phyloP scores from a whole-genome alignment of 2,797 vertebrate genomes.

The Micrastur ruficollis region DNA sequence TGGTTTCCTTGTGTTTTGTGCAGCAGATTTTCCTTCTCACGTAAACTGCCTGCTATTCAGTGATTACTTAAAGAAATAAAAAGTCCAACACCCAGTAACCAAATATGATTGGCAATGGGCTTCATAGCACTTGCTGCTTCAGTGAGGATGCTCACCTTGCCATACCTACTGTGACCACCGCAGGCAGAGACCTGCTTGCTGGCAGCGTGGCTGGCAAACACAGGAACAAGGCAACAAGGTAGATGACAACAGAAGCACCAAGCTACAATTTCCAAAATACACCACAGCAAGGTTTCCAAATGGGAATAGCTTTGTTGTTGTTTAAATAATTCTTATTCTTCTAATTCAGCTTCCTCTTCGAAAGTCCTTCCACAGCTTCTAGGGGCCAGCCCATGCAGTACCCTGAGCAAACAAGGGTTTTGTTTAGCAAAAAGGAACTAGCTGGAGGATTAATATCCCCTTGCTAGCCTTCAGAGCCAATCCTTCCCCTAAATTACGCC shows the following conservation, averaged over 20 bases:
- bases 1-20: background rate
- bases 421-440: too few relatives aligned
- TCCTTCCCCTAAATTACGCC: background rate
- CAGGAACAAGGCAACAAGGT: accelerated
- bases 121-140: background rate
- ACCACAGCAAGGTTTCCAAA: background rate
- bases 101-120: background rate
- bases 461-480: background rate
- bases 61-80: background rate
- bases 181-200: background rate
- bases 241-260: background rate
- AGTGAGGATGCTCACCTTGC: background rate
- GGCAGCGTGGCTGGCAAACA: background rate
- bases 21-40: background rate
- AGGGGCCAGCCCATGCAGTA: background rate
- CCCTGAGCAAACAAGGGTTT: background rate
- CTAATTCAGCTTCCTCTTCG: background rate
- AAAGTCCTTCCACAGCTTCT: background rate
- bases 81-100: background rate
- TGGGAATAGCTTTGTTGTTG: background rate
- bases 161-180: background rate
- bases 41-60: background rate
- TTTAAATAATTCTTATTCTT: background rate
- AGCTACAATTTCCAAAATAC: background rate
- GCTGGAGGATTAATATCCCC: background rate